phyloP scores from a whole-genome alignment of 2,113 vertebrate genomes.

The Gnathonemus echidnorhynchus region DNA sequence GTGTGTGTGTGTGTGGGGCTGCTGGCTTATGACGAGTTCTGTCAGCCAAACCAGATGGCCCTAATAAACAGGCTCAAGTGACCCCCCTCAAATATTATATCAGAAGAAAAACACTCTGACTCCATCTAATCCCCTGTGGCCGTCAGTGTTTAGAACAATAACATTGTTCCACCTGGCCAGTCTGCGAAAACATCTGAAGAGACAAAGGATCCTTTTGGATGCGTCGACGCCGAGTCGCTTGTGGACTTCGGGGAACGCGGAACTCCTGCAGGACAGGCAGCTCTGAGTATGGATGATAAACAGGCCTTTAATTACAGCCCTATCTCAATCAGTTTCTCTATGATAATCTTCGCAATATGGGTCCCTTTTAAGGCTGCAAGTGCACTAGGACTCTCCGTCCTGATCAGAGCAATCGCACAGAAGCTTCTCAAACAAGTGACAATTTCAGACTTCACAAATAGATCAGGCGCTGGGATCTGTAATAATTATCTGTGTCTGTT shows the following conservation, averaged over 20 bases:
- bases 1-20: not conserved
- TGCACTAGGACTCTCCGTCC: too few species aligned
- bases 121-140: conserved; percentile 3
- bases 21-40: not conserved
- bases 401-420: not conserved
- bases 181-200: not conserved
- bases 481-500: not conserved
- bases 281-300: not conserved
- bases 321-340: not conserved
- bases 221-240: not conserved
- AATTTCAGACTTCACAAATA: not conserved
- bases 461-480: not conserved
- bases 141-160: conserved; percentile 18
- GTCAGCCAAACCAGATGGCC: not conserved
- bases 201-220: conserved; percentile 5
- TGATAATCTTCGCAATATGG: not conserved
- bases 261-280: not conserved
- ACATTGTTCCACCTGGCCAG: conserved; percentile 14
- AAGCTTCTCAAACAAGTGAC: not conserved
- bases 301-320: conserved; percentile 2
- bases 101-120: conserved; percentile 10
- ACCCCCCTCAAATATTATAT: conserved; percentile 10
- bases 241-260: not conserved
- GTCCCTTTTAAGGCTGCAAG: not conserved
- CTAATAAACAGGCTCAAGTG: not conserved